A percentile compares a stretch with the other conserved stretches of the same genome.
phyloP scores from a whole-genome alignment of 2,888 invertebrate species.

The Leptura quadrifasciata region DNA sequence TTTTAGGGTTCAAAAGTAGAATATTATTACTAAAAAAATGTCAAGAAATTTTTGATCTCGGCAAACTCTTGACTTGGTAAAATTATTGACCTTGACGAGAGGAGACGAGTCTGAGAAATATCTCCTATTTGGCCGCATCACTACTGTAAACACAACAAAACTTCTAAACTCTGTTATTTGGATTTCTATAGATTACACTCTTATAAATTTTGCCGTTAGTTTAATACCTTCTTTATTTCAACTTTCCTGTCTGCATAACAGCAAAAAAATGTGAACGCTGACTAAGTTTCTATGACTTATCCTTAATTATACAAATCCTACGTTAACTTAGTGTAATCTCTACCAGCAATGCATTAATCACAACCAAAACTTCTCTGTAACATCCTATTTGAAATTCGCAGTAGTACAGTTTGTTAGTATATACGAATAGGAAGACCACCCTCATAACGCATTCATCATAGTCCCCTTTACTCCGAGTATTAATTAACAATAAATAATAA shows the following conservation, averaged over 20 bases:
- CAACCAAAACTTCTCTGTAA: slow-evolving; percentile 45
- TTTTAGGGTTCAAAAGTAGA: too few species aligned
- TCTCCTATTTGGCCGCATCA: too few species aligned
- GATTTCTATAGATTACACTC: too few species aligned
- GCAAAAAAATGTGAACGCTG: not conserved
- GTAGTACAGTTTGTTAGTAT: slow-evolving; percentile 7
- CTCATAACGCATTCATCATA: slow-evolving; percentile 43
- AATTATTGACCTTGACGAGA: too few species aligned
- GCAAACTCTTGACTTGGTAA: too few species aligned
- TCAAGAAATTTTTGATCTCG: too few species aligned
- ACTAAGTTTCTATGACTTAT: slow-evolving; percentile 5
- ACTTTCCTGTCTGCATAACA: not conserved
- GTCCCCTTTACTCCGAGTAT: slow-evolving; percentile 44
- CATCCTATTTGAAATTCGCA: slow-evolving; percentile 32
- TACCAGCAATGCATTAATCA: slow-evolving; percentile 46
- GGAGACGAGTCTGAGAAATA: too few species aligned
- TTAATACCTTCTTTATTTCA: too few species aligned
- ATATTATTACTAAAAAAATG: too few species aligned
- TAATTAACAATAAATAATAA: slow-evolving; percentile 54
- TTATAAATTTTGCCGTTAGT: too few species aligned
- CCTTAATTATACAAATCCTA: slow-evolving; percentile 36
- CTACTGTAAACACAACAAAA: too few species aligned
- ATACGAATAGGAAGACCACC: slow-evolving; percentile 16
- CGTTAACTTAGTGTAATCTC: slow-evolving; percentile 35
- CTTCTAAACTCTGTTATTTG: too few species aligned